phyloP scores from a whole-genome alignment of 2,113 vertebrate genomes.

The Choloepus hoffmanni region DNA sequence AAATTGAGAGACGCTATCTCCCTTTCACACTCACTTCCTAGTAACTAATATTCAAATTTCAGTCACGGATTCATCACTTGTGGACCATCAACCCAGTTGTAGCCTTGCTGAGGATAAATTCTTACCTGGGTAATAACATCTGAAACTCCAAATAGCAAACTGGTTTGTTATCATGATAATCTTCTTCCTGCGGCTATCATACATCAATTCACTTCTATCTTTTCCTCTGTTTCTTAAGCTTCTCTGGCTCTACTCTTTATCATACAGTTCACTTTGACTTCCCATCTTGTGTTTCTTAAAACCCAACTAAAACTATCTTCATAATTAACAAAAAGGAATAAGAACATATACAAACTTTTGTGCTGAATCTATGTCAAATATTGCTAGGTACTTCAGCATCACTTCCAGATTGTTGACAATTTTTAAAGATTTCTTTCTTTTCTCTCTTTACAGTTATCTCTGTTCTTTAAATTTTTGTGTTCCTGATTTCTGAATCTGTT shows the following conservation, averaged over 20 bases:
- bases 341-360: neutral
- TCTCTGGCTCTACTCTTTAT: neutral
- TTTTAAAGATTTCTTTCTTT: neutral
- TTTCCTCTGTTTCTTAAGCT: neutral
- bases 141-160: neutral
- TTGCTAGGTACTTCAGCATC: neutral
- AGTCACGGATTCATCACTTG: neutral
- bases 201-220: neutral
- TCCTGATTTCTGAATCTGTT: neutral
- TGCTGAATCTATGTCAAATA: neutral
- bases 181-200: neutral
- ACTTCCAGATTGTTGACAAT: neutral
- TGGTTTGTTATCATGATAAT: neutral
- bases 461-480: neutral
- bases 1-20: neutral
- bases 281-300: neutral
- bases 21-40: neutral
- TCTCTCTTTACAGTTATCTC: neutral
- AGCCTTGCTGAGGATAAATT: neutral
- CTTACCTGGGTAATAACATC: neutral
- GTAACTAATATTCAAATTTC: neutral
- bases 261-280: neutral
- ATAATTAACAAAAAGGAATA: neutral
- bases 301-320: neutral
- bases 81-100: neutral